These are phyloP conservation scores for Propsilocerus akamusi DNA, from an alignment of 1,140 invertebrate genomes.

Conservation along the genomic window DNA sequence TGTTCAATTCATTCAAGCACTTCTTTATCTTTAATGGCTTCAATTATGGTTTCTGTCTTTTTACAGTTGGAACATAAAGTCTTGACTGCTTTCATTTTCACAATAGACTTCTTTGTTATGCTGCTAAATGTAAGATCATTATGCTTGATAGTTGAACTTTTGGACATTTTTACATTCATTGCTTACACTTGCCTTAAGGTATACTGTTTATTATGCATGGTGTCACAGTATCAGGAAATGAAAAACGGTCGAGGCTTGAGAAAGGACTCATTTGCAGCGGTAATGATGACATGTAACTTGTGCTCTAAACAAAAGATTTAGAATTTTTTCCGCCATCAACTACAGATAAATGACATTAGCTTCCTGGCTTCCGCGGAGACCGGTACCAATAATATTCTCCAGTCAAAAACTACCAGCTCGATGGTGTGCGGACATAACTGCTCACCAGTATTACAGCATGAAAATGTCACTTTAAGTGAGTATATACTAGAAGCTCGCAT, in stretches of 20 bases:
- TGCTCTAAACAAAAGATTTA: slow-evolving; percentile 9
- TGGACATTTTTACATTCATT: background rate
- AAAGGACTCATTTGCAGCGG: slow-evolving; percentile 12
- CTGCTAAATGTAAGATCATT: slow-evolving; percentile 16
- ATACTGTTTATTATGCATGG: slow-evolving; percentile 17
- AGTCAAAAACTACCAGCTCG: background rate
- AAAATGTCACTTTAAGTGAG: too few relatives aligned
- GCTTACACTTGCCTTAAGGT: slow-evolving; percentile 8
- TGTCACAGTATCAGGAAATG: slow-evolving; percentile 14
- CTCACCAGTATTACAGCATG: too few relatives aligned
- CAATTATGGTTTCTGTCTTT: too few relatives aligned
- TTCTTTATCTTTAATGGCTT: too few relatives aligned
- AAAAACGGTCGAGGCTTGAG: slow-evolving; percentile 12
- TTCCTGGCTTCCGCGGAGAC: slow-evolving; percentile 17
- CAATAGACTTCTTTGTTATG: slow-evolving; percentile 18
- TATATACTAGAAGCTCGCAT: too few relatives aligned
- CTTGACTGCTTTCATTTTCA: slow-evolving; percentile 19
- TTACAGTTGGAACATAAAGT: too few relatives aligned
- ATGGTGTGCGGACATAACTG: too few relatives aligned
- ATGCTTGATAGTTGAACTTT: background rate
- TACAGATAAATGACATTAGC: slow-evolving; percentile 16
- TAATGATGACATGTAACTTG: slow-evolving; percentile 8
- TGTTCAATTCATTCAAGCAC: too few relatives aligned
- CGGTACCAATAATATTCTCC: slow-evolving; percentile 11
- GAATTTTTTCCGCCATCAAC: slow-evolving; percentile 13